Percentiles rank a stretch among this genome's conserved stretches.
Evolutionary conservation across 2,888 invertebrate species (phyloP).

Genomic region (Heliconius cydno): DNA sequence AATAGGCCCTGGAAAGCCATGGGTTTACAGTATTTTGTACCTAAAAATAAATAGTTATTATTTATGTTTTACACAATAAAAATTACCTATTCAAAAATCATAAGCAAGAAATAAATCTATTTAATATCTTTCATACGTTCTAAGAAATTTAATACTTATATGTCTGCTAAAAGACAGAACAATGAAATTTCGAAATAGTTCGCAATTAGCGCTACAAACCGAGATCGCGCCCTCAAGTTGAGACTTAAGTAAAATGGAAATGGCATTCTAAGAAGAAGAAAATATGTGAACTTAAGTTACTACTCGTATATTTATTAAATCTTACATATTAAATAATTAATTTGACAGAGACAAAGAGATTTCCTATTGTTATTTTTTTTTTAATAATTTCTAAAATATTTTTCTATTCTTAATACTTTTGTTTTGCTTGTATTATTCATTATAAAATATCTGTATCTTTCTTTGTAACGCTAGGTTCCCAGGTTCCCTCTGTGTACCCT

Average conservation of each 20-base stretch:
- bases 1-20: background rate
- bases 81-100: too few relatives aligned
- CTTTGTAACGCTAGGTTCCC: too few relatives aligned
- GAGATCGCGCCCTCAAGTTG: background rate
- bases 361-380: too few relatives aligned
- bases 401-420: too few relatives aligned
- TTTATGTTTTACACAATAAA: background rate
- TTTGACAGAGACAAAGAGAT: background rate
- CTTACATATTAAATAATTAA: background rate
- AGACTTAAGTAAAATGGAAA: background rate
- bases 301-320: background rate
- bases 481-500: too few relatives aligned
- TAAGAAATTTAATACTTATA: background rate
- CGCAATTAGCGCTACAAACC: slow-evolving; percentile 29
- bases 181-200: slow-evolving; percentile 22
- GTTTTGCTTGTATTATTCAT: too few relatives aligned
- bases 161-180: background rate
- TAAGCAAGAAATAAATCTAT: background rate
- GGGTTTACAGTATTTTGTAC: background rate
- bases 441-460: too few relatives aligned
- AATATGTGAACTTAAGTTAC: background rate
- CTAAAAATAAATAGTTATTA: background rate
- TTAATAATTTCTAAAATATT: too few relatives aligned
- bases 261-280: background rate
- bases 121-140: background rate